Base-by-base conservation (phyloP, 2,888 invertebrate species). In the Stenchaetothrips biformis region DNA sequence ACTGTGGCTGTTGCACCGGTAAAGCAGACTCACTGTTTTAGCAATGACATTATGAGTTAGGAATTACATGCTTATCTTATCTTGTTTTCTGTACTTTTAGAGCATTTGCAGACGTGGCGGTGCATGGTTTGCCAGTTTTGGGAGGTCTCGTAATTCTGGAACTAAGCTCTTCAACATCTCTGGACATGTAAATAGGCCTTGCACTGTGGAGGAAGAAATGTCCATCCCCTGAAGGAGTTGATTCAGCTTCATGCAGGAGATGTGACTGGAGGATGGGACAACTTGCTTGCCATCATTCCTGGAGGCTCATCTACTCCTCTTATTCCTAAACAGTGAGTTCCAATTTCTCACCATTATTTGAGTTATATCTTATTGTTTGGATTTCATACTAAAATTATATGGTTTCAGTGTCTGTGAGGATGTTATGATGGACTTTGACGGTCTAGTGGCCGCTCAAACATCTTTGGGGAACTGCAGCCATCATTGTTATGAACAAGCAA, bases 141-240 rank as follows among this genome's bases (percentile, higher is more conserved):
- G 99, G 0, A 92, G 99, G 37, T 92, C 95, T 0, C 93, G 99
- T 87, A 99, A 99, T 88, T 94, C 96, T 0, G 99, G 99, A 83
- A 99, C 99, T 0, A 99, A 98, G 89, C 89, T 99, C 77, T 99
- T 94, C 88, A 99, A 99, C 87, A 99, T 99, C 83, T 98, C 98
- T 0, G 98, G 99, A 0, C 98, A 99, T 86, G 99, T 99, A 0
- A 97, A 97, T 86, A 95, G 92, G 37, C 99, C 99, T 0, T 98
- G 98, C 87, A 99, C 99, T 0, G 99, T 99, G 0, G 99, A 99
- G 87, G 99, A 99, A 86, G 98, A 99, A 88, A 99, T 99, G 99
- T 98, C 98, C 81, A 94, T 99, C 95, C 98, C 0, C 89, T 99
- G 80, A 95, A 93, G 85, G 98, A 99, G 85, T 89, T 99, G 74